A percentile compares a stretch with the other conserved stretches of the same genome.
These are phyloP conservation scores for Agrotis clavis DNA, from an alignment of 2,888 invertebrate species.

Conservation along the genomic window DNA sequence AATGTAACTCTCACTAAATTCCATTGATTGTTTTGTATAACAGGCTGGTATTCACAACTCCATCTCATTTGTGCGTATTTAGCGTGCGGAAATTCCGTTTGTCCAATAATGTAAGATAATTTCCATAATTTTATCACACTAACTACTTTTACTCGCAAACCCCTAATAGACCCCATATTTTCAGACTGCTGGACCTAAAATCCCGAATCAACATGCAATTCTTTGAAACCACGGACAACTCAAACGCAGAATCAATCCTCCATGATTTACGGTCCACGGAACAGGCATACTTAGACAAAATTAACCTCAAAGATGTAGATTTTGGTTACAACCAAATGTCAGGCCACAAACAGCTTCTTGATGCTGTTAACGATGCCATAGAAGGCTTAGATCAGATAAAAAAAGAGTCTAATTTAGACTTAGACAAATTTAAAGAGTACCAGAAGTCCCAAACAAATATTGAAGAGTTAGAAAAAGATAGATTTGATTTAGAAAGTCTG, in stretches of 20 bases:
- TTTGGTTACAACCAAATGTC: constrained; percentile 81
- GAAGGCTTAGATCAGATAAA: constrained; percentile 83
- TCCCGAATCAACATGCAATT: constrained; percentile 74
- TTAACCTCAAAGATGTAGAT: constrained; percentile 82
- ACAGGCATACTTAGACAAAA: constrained; percentile 77
- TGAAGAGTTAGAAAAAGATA: constrained; percentile 74
- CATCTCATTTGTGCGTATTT: no score
- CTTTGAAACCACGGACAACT: constrained; percentile 75
- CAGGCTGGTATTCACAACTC: no score
- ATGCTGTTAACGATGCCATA: constrained; percentile 85
- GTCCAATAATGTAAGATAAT: no score
- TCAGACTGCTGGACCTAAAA: constrained; percentile 82
- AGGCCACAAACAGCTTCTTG: constrained; percentile 82
- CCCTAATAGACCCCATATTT: constrained; percentile 48
- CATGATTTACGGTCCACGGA: constrained; percentile 72
- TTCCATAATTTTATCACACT: no score
- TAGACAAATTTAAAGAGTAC: constrained; percentile 79
- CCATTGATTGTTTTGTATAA: no score
- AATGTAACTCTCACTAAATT: no score
- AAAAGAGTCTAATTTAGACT: constrained; percentile 81
- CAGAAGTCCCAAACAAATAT: constrained; percentile 71
- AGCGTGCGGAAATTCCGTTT: no score
- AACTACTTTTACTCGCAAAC: no score
- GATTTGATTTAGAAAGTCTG: constrained; percentile 77
- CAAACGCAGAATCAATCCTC: constrained; percentile 72